Evolutionary conservation across 2,888 invertebrate genomes (phyloP), one percentile per base, ranked within the genome.

Genomic region (Sceliomorpha sp.): DNA sequence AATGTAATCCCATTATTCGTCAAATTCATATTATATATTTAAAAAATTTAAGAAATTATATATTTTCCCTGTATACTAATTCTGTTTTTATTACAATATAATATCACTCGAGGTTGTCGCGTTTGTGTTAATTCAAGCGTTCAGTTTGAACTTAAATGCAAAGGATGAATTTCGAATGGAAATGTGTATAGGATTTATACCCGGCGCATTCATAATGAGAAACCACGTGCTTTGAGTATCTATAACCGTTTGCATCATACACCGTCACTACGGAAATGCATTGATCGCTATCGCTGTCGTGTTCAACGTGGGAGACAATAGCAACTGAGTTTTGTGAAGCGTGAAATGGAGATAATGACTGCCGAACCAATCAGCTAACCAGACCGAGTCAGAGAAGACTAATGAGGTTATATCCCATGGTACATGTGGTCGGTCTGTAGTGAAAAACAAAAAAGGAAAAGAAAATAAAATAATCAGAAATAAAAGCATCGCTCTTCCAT

Each of bases 321-420:
- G 82, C 81, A 79, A 84, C 67, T 75, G 74, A 74, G 71, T 75
- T 67, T 75, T 60, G 73, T 63, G 74, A 71, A 81, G 72, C 87
- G 83, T 84, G 84, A 86, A 86, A 87, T 85, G 74, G 81, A 83
- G 85, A 85, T 86, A 86, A 86, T 86, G 83, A 85, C 81, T 79
- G 77, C 74, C 76, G 75, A 75, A 77, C 79, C 85, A 85, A 87
- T 86, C 84, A 83, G 80, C 79, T 81, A 81, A 83, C 80, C 80
- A 76, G 79, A 79, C 77, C 80, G 79, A 77, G 77, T 78, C 77
- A 75, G 76, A 74, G 63, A 67, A 69, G 75, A 74, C 78, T 86
- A 85, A 86, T 85, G 83, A 83, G 81, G 73, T 70, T 74, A 47
- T 64, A 67, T 67, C 67, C 64, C 72, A 51, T 56, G 51, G 51